These are phyloP conservation scores for Dicerorhinus sumatrensis DNA, from an alignment of 2,113 vertebrate species.

Conservation along the genomic window DNA sequence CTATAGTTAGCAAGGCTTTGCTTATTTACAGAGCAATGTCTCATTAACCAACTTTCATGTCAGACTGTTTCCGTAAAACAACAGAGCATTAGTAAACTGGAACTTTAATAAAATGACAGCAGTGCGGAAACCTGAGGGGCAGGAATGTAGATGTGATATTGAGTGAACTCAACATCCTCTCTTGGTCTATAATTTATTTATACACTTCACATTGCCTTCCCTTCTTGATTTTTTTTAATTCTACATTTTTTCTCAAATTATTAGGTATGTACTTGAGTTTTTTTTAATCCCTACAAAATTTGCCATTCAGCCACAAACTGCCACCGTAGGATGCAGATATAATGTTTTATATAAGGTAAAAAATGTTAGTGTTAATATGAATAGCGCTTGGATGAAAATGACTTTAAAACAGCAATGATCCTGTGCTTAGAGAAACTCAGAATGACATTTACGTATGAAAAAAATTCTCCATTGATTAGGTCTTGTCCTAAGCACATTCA, in stretches of 20 bases:
- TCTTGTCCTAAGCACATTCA: background rate
- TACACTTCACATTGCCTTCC: background rate
- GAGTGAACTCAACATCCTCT: background rate
- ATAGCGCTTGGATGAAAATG: background rate
- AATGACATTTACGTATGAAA: background rate
- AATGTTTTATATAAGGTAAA: constrained; percentile 21
- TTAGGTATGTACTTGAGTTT: constrained; percentile 7
- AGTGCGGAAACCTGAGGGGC: background rate
- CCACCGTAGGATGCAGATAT: background rate
- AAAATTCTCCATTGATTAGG: background rate
- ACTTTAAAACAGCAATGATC: background rate
- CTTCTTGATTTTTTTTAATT: background rate
- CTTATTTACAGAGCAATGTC: constrained; percentile 1
- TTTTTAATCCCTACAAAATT: constrained; percentile 11
- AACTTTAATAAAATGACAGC: constrained; percentile 20
- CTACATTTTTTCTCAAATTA: constrained; percentile 26
- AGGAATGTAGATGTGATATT: background rate
- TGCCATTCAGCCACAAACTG: background rate
- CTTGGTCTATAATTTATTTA: background rate
- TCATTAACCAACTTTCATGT: constrained; percentile 18
- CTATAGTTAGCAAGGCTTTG: background rate
- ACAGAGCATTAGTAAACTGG: background rate
- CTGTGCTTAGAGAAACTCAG: background rate
- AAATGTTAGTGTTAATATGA: background rate
- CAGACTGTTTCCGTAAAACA: background rate